These are phyloP conservation scores for Osmerus mordax DNA, from an alignment of 2,113 vertebrate species.

Conservation along the genomic window DNA sequence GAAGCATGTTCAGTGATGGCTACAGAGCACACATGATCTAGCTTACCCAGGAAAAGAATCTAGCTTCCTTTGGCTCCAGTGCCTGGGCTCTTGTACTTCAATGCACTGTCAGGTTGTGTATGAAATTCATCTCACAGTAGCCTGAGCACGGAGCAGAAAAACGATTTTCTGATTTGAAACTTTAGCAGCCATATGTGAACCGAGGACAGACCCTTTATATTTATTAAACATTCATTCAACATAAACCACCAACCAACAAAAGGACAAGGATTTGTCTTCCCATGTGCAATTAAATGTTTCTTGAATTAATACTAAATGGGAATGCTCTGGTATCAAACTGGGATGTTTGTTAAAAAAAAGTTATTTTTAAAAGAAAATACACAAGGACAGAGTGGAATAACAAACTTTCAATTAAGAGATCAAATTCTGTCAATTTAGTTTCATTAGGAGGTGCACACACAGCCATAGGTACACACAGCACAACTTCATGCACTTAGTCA, in stretches of 20 bases:
- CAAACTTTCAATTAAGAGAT: not conserved
- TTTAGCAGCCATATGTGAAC: slow-evolving; percentile 37
- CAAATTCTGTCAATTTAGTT: not conserved
- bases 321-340: no score
- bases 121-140: slow-evolving; percentile 16
- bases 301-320: no score
- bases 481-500: slow-evolving; percentile 59
- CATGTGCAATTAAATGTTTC: not conserved
- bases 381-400: no score
- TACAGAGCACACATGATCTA: not conserved
- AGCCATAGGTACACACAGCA: slow-evolving; percentile 37
- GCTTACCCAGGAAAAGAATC: slow-evolving; percentile 11
- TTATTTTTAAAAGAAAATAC: no score
- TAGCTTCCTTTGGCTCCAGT: slow-evolving; percentile 19
- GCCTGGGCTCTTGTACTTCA: slow-evolving; percentile 28
- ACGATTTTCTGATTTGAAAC: slow-evolving; percentile 33
- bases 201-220: slow-evolving; percentile 9
- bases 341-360: no score
- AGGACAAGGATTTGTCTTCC: not conserved
- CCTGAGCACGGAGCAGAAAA: slow-evolving; percentile 34
- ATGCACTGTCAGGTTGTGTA: slow-evolving; percentile 19
- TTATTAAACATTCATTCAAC: slow-evolving; percentile 9
- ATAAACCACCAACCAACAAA: slow-evolving; percentile 8
- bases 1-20: not conserved
- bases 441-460: slow-evolving; percentile 35